Base-by-base conservation (phyloP, 1,140 invertebrate species). In the Cyphomyrmex costatus region DNA sequence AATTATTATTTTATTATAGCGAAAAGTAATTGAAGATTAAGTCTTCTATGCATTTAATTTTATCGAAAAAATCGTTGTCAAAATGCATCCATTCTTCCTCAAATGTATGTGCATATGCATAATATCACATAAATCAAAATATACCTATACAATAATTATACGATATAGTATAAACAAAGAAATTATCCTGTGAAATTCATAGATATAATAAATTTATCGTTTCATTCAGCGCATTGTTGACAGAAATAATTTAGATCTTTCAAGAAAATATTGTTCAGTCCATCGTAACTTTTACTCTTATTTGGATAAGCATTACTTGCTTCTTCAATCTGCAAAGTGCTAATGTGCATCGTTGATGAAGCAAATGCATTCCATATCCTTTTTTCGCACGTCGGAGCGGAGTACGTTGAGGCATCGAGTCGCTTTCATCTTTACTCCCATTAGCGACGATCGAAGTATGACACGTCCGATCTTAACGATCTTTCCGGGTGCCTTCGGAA, bases 371-470 rank as follows among this genome's bases (percentile, higher is more conserved):
- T 82, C 46, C 66, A 27, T 21, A 6, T 71, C 8, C n/a, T 82
- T 73, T 82, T 46, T 60, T 82, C 33, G 53, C 46, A 80, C 46
- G 46, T 80, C 77, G 7, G 7, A 79, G 19, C 42, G 76, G 10
- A 68, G 65, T 4, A 73, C 49, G 24, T 42, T 16, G 8, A 65
- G 27, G 63, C 49, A 14, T 21, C 33, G 27, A 71, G 24, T 58
- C 51, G 78, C 19, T 27, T 51, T 71, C 51, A 10, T 73, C 77
- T 58, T 46, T 30, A 74, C 51, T 73, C 53, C 49, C 79, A 83
- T 83, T 83, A 74, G 53, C 53, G 36, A 74, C 68, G 66, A 73
- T 82, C 79, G 33, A 82, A 33, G 79, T 73, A 82, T 71, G 79
- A 83, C 79, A 46, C 27, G 68, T 46, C 36, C 53, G 79, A 83